Evolutionary conservation across 2,888 invertebrate genomes (phyloP), one percentile per base, ranked within the genome.

Genomic region (Abrostola triplasia): DNA sequence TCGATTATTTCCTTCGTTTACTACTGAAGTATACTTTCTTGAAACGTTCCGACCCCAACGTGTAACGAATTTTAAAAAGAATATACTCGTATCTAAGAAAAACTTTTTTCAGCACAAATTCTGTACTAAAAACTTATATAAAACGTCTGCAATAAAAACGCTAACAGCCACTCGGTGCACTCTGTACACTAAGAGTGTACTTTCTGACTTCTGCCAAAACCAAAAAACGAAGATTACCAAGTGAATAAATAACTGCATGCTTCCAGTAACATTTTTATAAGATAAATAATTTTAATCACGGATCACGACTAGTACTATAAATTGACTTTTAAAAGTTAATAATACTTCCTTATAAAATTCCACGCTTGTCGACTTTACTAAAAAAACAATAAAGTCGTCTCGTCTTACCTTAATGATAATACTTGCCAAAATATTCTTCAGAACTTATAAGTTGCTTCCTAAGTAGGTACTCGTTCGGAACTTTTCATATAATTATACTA

Each of bases 1-100:
- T 84, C 71, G 84, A 83, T 83, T 83, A 76, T 79, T 80, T 79
- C 65, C 44, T 60, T 63, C 73, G 51, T 73, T 68, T 73, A 68
- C 69, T 64, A 55, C 64, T 59, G 53, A 66, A 41, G 59, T 66
- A 64, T 53, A 70, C 75, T 72, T 65, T 64, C 70, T 75, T 53
- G 47, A 67, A 52, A 72, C 55, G 57, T 61, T 61, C 60, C 67
- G 56, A 60, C 70, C 59, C 55, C 48, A 56, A 64, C 74, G 78
- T 69, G 80, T 76, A 76, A 76, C 55, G 81, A 81, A 82, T 82
- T 79, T 76, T 62, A 78, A 82, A 73, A 64, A 62, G 55, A 83
- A 77, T 78, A 82, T 70, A 63, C 64, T 24, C 1, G 4, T 1
- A 24, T 24, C 24, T 24, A 24, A 24, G 24, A 53, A 51, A 42